Evolutionary conservation across 2,797 vertebrate species (phyloP).

Genomic region (Cyclura pinguis): DNA sequence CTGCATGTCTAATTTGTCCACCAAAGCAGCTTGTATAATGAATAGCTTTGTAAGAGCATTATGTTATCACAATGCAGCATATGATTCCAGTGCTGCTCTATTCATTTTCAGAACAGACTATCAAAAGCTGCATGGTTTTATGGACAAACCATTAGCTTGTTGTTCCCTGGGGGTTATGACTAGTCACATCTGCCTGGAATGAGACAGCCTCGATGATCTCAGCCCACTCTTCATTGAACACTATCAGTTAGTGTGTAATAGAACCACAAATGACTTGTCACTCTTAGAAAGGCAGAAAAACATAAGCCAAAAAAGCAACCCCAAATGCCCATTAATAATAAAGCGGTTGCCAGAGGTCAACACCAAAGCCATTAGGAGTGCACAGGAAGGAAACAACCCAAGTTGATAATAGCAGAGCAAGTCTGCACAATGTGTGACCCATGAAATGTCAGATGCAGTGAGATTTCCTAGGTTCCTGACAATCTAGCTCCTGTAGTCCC

Average conservation of each 20-base stretch:
- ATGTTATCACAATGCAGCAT: constrained; percentile 68
- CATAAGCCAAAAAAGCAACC: constrained; percentile 31
- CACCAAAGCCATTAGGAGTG: constrained; percentile 14
- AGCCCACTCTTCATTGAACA: constrained; percentile 46
- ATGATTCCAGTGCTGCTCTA: constrained; percentile 60
- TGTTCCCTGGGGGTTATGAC: constrained; percentile 48
- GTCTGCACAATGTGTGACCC: background rate
- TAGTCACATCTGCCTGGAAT: constrained; percentile 57
- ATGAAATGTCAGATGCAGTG: background rate
- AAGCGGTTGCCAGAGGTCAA: background rate
- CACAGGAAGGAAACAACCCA: background rate
- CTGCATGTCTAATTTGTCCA: constrained; percentile 75
- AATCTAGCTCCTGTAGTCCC: background rate
- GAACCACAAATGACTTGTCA: background rate
- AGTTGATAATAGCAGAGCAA: background rate
- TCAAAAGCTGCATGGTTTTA: constrained; percentile 53
- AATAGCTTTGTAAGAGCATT: constrained; percentile 75
- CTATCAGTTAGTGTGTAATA: background rate
- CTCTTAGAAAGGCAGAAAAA: background rate
- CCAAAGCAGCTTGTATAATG: constrained; percentile 71
- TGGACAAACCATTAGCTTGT: constrained; percentile 53
- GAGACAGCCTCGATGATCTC: constrained; percentile 38
- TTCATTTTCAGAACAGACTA: constrained; percentile 59
- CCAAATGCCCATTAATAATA: rapidly evolving
- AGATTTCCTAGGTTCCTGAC: background rate